These are phyloP conservation scores for Magallana ariakensis DNA, from an alignment of 1,140 invertebrate species.

Conservation along the genomic window DNA sequence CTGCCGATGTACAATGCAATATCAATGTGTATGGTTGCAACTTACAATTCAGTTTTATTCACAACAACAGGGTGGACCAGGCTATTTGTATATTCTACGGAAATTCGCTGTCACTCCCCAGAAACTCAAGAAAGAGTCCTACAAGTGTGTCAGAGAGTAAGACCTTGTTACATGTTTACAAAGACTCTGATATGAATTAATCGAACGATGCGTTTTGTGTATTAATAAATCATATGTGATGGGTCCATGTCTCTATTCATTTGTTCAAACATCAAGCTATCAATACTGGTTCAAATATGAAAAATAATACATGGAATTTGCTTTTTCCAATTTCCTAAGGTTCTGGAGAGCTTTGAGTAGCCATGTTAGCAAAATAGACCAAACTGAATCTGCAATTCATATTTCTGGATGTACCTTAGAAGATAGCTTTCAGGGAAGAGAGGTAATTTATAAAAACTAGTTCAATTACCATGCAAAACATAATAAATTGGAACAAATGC, in stretches of 20 bases:
- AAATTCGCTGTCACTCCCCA: constrained; percentile 51
- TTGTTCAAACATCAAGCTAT: no score
- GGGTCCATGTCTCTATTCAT: no score
- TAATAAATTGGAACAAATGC: no score
- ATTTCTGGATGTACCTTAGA: constrained; percentile 44
- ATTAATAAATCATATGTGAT: no score
- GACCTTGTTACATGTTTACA: neutral
- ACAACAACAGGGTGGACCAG: constrained; percentile 46
- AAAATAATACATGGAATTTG: no score
- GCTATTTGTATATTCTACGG: constrained; percentile 50
- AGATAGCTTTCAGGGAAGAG: constrained; percentile 30
- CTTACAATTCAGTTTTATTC: neutral
- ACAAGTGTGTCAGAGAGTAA: constrained; percentile 52
- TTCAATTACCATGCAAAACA: no score
- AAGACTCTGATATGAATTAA: no score
- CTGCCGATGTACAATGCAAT: no score
- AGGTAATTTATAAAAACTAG: neutral
- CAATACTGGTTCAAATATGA: no score
- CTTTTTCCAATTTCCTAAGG: neutral
- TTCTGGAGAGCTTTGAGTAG: constrained; percentile 47
- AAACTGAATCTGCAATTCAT: constrained; percentile 41
- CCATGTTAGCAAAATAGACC: constrained; percentile 46
- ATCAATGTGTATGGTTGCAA: no score
- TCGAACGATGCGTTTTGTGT: no score
- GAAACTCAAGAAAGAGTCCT: constrained; percentile 51